Base-by-base conservation (phyloP, 2,888 invertebrate species). In the Callosobruchus maculatus region DNA sequence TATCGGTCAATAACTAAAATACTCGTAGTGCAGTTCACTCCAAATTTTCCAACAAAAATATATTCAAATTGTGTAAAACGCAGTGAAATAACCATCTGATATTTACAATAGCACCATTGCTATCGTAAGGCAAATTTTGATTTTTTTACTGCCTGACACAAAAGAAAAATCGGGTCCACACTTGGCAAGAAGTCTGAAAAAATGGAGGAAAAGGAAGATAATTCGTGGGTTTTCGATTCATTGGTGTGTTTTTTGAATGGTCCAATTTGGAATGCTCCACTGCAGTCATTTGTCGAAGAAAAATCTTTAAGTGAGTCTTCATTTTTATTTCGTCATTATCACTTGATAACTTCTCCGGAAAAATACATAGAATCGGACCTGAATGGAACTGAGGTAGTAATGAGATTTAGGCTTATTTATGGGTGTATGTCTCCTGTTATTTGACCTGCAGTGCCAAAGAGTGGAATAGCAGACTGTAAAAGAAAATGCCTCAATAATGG, bases 161-260 rank as follows among this genome's bases (percentile, higher is more conserved):
- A 1, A 18, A 49, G 49, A 49, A 49, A 7, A 49, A 49, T 49
- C 49, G 49, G 49, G 49, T 49, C 49, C 49, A 49, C 13, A 49
- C 49, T 49, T 3, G 49, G 49, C 13, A 73, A 70, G 74, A 73
- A 74, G 20, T 68, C 72, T 0, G 69, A 73, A 68, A 66, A 66
- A 7, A 70, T 67, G 68, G 67, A 73, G 9, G 72, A 70, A 68
- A 78, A 76, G 77, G 82, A 83, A 72, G 92, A 92, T 77, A 93
- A 93, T 86, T 92, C 93, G 5, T 96, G 96, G 96, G 95, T 97
- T 20, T 95, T 97, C 83, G 97, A 97, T 88, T 96, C 96, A 0
- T 88, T 97, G 75, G 93, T 97, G 26, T 95, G 95, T 76, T 97
- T 97, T 86, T 88, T 97, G 72, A 95, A 96, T 86, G 97, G 97